A percentile compares a stretch with the other conserved stretches of the same genome.
phyloP scores from a whole-genome alignment of 2,113 vertebrate species.

The Morone chrysops region DNA sequence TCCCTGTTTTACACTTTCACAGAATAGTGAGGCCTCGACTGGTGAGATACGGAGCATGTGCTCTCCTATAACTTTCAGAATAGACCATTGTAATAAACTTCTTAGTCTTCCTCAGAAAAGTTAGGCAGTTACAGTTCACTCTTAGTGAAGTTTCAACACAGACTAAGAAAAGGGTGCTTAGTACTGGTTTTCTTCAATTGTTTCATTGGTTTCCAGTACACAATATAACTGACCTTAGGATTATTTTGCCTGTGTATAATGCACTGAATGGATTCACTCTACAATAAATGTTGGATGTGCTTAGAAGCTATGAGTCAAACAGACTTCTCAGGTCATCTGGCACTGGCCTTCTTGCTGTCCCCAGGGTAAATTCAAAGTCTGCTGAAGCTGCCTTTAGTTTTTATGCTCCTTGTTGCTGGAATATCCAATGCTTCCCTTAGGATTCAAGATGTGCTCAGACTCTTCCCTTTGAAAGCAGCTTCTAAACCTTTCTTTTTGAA shows the following conservation, averaged over 20 bases:
- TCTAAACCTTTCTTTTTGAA: background rate
- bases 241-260: conserved; percentile 3
- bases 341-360: background rate
- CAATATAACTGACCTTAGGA: background rate
- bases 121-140: background rate
- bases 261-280: background rate
- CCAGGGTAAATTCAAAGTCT: background rate
- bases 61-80: background rate
- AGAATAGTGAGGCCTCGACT: background rate
- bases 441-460: conserved; percentile 2
- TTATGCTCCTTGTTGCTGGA: background rate
- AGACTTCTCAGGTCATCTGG: conserved; percentile 3
- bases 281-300: background rate
- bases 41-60: background rate
- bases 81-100: background rate
- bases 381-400: background rate
- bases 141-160: background rate
- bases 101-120: background rate
- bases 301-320: background rate
- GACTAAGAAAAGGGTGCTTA: background rate
- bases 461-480: background rate
- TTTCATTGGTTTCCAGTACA: background rate
- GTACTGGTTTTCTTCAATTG: background rate
- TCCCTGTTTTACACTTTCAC: background rate
- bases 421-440: background rate